Base-by-base conservation (phyloP, 2,888 invertebrate genomes). In the Lottia gigantea region DNA sequence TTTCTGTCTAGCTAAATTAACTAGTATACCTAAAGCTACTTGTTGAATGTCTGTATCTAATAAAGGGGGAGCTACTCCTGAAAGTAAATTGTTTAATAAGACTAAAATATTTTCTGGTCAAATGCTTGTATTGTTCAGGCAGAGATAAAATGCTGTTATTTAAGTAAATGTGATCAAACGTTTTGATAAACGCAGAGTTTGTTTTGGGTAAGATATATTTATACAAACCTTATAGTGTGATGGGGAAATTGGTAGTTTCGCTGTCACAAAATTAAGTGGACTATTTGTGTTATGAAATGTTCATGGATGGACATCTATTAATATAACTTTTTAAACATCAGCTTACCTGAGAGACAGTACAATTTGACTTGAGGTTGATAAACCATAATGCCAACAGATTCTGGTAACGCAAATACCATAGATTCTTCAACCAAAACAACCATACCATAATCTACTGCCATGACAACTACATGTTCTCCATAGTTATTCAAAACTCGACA, bases 391-490 rank as follows among this genome's bases (percentile, higher is more conserved):
- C 65, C 26, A 3, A 78, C 64, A n/a, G 69, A 62, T 1, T 70
- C 70, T 25, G 80, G 81, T 61, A 80, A 45, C 4, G 62, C 16
- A 64, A 67, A 81, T 0, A 81, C 67, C 25, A 71, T 15, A 15
- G 63, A 65, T 16, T 61, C 49, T 6, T 61, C 46, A 7, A 78
- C 72, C 0, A 46, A 62, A 62, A 77, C 14, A 0, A 72, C 67
- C 62, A 76, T 76, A 15, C 81, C 81, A 71, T 75, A 77, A 64
- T 81, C 81, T 47, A 81, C 31, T 12, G 77, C 74, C 73, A 76
- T 78, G 25, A 74, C 76, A 11, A 74, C 75, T 11, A 77, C 71
- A 62, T 68, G 62, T 25, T 65, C 49, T 1, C 71, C 70, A 46
- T 71, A 67, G 11, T 69, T 62, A 16, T 63, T 65, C 40, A 75